phyloP scores from a whole-genome alignment of 2,797 vertebrate genomes.

The Aulostomus chinensis region DNA sequence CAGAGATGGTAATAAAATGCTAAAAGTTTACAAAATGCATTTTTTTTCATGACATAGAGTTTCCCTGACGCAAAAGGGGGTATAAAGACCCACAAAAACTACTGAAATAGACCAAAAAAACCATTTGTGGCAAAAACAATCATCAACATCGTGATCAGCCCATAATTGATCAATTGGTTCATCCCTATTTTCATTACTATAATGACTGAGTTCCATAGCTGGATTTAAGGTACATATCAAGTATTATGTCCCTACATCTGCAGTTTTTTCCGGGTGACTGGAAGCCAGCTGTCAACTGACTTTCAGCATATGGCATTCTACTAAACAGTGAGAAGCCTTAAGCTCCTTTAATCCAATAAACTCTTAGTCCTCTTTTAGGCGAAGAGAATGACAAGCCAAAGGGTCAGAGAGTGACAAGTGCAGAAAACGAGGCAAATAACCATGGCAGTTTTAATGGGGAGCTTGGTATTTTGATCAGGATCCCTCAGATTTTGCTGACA shows the following conservation, averaged over 20 bases:
- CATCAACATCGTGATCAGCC: too few species aligned
- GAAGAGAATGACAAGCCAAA: conserved; percentile 18
- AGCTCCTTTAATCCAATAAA: conserved; percentile 76
- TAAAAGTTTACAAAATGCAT: too few species aligned
- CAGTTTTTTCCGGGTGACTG: conserved; percentile 4
- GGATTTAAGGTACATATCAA: neutral
- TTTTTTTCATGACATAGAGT: too few species aligned
- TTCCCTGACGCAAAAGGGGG: too few species aligned
- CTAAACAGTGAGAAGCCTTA: conserved; percentile 55
- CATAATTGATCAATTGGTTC: too few species aligned
- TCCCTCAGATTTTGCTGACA: conserved; percentile 3
- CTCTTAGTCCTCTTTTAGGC: conserved; percentile 46
- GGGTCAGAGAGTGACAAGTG: conserved; percentile 29
- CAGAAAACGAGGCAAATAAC: conserved; percentile 25
- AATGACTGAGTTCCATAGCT: too few species aligned
- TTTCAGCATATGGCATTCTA: conserved; percentile 62
- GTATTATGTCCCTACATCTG: conserved; percentile 17
- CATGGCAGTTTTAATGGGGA: conserved; percentile 6
- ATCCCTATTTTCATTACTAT: neutral
- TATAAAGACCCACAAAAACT: too few species aligned
- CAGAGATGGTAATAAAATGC: too few species aligned
- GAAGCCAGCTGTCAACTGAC: conserved; percentile 36
- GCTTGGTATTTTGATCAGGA: conserved; percentile 19
- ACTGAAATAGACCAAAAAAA: too few species aligned
- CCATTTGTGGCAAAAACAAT: too few species aligned